Percentiles rank a stretch among this genome's conserved stretches.
These are phyloP conservation scores for Naja naja DNA, from an alignment of 2,113 vertebrate species.

Conservation along the genomic window DNA sequence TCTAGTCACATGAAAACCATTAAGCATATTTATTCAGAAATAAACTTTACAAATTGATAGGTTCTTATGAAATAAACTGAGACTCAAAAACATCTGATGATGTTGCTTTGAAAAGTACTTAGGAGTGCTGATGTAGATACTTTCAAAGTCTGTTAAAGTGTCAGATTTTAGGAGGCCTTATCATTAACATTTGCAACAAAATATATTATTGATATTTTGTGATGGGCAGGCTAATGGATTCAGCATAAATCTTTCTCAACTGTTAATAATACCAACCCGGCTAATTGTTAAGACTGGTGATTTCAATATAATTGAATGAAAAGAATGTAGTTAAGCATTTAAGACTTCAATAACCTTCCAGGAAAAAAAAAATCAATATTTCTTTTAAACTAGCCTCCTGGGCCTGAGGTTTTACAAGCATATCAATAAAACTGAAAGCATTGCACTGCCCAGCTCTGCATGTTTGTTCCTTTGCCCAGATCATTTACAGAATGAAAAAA, in stretches of 20 bases:
- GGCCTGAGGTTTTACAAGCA: constrained; percentile 42
- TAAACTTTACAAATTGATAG: background rate
- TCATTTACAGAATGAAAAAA: constrained; percentile 14
- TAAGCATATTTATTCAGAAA: background rate
- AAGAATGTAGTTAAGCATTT: constrained; percentile 63
- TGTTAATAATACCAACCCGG: constrained; percentile 54
- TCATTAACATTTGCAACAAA: constrained; percentile 28
- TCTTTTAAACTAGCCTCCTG: constrained; percentile 39
- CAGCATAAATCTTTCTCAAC: constrained; percentile 51
- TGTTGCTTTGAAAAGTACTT: background rate
- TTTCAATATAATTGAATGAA: constrained; percentile 65
- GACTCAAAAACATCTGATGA: background rate
- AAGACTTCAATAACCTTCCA: constrained; percentile 60
- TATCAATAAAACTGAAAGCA: constrained; percentile 2
- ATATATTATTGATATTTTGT: constrained; percentile 19
- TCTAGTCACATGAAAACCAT: background rate
- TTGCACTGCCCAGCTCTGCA: background rate
- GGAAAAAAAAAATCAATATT: constrained; percentile 65
- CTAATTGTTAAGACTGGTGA: constrained; percentile 62
- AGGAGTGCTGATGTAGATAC: background rate
- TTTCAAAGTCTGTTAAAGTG: constrained; percentile 38
- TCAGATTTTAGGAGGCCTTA: constrained; percentile 37
- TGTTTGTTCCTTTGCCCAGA: background rate
- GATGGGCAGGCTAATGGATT: constrained; percentile 45
- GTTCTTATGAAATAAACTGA: background rate